These are phyloP conservation scores for Cygnus atratus DNA, from an alignment of 2,113 vertebrate species.

Conservation along the genomic window DNA sequence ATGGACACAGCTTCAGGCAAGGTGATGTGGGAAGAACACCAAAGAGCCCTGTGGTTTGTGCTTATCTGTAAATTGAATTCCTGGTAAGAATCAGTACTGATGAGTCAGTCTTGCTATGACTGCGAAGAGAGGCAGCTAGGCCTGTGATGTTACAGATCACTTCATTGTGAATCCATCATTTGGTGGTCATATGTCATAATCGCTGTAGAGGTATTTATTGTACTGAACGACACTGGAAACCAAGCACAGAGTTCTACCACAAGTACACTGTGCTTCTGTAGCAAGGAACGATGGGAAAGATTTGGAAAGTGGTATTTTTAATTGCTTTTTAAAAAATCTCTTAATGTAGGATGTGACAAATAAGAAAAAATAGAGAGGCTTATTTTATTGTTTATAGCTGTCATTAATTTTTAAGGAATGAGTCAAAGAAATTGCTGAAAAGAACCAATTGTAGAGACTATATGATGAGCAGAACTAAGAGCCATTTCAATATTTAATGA, in stretches of 20 bases:
- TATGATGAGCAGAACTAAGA: slow-evolving; percentile 62
- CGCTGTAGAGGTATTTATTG: not conserved
- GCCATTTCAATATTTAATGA: slow-evolving; percentile 83
- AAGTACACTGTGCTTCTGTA: not conserved
- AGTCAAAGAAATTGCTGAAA: slow-evolving; percentile 52
- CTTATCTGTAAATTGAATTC: not conserved
- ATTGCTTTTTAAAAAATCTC: slow-evolving; percentile 32
- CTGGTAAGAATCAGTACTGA: not conserved
- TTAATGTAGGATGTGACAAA: not conserved
- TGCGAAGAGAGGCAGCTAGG: not conserved
- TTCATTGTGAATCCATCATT: not conserved
- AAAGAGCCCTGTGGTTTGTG: not conserved
- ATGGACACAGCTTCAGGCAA: not conserved
- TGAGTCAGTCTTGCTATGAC: not conserved
- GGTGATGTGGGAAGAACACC: not conserved
- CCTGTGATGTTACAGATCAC: not conserved
- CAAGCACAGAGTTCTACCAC: not conserved
- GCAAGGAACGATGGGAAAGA: not conserved
- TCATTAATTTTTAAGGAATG: slow-evolving; percentile 72
- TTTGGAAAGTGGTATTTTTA: not conserved
- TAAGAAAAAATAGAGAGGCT: slow-evolving; percentile 20
- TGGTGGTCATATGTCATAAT: not conserved
- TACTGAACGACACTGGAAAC: not conserved
- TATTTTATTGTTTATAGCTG: slow-evolving; percentile 50
- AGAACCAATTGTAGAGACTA: not conserved